phyloP scores from a whole-genome alignment of 37 sponge, comb jelly and placozoan genomes.

The Bolinopsis microptera region DNA sequence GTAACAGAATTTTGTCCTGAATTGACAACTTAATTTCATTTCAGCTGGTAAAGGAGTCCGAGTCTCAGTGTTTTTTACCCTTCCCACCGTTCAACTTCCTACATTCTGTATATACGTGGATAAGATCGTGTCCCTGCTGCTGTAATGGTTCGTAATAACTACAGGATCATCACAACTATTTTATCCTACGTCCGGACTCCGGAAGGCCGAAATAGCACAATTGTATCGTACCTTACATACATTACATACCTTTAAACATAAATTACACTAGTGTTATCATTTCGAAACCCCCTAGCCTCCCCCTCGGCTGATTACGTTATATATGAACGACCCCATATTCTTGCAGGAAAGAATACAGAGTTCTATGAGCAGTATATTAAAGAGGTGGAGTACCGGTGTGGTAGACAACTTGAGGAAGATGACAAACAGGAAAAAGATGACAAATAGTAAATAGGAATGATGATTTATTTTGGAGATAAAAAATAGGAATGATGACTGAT shows the following conservation, averaged over 20 bases:
- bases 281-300: no score
- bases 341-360: background rate
- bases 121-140: background rate
- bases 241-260: no score
- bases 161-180: no score
- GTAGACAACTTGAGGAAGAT: background rate
- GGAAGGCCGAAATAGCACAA: no score
- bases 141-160: background rate
- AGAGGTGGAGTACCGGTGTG: background rate
- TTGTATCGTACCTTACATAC: no score
- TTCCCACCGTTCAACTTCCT: conserved; percentile 46
- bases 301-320: no score
- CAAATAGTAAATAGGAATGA: no score
- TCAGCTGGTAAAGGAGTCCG: conserved; percentile 26
- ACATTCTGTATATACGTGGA: background rate
- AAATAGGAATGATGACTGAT: no score
- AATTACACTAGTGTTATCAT: no score
- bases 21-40: background rate
- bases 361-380: background rate
- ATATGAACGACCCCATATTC: no score
- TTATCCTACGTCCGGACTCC: no score
- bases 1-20: background rate
- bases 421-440: background rate
- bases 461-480: no score
- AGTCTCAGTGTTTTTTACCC: conserved; percentile 3